Conservation (phyloP, 1,140 invertebrate species). For the Saccostrea echinata region DNA sequence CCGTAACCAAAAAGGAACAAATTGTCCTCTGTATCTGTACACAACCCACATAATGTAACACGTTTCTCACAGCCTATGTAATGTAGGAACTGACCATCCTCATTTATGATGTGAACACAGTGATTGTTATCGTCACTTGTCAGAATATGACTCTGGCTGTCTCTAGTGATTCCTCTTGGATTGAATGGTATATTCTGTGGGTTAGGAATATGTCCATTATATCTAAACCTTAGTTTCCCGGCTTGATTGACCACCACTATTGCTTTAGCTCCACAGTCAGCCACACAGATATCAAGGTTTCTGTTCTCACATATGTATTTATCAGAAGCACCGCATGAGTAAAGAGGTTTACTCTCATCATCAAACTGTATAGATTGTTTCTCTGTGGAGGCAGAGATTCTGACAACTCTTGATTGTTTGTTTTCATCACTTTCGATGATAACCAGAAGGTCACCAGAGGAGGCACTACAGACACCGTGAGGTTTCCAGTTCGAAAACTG, state of each 20-base stretch:
- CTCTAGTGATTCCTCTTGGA: neutral
- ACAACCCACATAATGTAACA: neutral
- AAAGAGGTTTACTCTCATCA: neutral
- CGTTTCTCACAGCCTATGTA: neutral
- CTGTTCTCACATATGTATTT: neutral
- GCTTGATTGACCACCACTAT: neutral
- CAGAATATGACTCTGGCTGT: neutral
- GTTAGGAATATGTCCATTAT: neutral
- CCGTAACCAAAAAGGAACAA: neutral
- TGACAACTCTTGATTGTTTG: neutral
- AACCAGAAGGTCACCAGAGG: neutral
- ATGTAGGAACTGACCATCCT: neutral
- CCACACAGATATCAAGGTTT: neutral
- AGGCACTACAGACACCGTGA: neutral
- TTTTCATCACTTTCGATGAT: neutral
- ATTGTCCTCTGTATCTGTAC: neutral
- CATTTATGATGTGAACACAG: neutral
- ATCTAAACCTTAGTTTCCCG: neutral
- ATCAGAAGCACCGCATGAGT: neutral
- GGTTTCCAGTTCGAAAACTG: neutral
- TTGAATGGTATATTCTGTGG: neutral
- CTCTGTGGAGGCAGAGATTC: neutral
- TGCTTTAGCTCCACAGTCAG: neutral
- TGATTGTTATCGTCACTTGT: neutral
- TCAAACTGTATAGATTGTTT: slow-evolving; percentile 1